Percentiles rank a stretch among this genome's conserved stretches.
Conservation (phyloP, 2,113 vertebrate genomes). For the Grantiella picta region DNA sequence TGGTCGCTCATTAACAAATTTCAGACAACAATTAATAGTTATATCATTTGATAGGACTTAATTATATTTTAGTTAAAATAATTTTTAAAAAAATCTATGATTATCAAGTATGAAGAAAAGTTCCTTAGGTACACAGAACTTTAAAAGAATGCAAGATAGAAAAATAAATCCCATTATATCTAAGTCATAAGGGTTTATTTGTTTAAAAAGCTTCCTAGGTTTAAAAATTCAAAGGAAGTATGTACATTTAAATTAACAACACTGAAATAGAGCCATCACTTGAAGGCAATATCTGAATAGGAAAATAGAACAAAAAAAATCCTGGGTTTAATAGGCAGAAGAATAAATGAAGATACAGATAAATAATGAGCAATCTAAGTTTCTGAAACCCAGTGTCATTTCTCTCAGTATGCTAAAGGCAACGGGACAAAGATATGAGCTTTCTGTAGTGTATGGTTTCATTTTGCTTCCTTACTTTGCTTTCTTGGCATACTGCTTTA, state of each 20-base stretch:
- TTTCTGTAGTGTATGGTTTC: neutral
- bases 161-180: neutral
- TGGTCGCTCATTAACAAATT: neutral
- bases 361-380: neutral
- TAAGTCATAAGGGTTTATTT: neutral
- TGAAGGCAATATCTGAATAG: neutral
- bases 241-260: slow-evolving; percentile 13
- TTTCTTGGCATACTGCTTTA: slow-evolving; percentile 46
- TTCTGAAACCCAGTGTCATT: neutral
- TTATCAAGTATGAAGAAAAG: neutral
- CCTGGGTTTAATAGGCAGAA: neutral
- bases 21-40: neutral
- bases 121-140: neutral
- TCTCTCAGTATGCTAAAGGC: neutral
- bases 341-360: neutral
- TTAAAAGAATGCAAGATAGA: neutral
- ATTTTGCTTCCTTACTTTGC: slow-evolving; percentile 36
- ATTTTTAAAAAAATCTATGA: neutral
- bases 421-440: neutral
- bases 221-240: neutral
- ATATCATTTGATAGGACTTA: neutral
- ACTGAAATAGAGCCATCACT: neutral
- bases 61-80: neutral
- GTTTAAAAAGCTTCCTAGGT: neutral
- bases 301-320: neutral